Conservation (phyloP, 2,888 invertebrate species). For the Noctua janthina region DNA sequence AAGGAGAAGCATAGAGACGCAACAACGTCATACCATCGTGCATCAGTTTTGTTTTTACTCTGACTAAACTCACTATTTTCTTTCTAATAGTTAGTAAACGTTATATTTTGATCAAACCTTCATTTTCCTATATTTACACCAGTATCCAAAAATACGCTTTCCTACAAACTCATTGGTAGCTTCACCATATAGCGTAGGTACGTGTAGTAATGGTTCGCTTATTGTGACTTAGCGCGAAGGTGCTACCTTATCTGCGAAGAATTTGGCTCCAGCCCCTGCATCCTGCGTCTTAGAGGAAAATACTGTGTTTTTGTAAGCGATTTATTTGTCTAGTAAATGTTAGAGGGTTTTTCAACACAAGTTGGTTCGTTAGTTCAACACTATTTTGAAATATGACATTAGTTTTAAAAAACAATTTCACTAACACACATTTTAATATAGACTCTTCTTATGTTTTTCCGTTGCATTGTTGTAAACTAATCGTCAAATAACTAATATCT, state of each 20-base stretch:
- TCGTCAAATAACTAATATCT: background rate
- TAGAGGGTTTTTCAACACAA: background rate
- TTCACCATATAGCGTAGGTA: background rate
- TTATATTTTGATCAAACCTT: background rate
- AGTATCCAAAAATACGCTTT: background rate
- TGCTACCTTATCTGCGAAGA: slow-evolving; percentile 52
- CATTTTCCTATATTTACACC: background rate
- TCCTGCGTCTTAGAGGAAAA: slow-evolving; percentile 13
- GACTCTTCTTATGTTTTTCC: background rate
- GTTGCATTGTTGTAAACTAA: background rate
- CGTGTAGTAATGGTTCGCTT: slow-evolving; percentile 47
- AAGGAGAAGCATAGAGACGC: background rate
- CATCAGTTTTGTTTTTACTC: background rate
- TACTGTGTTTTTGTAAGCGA: slow-evolving; percentile 28
- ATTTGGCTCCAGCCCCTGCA: slow-evolving; percentile 53
- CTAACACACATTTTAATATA: background rate
- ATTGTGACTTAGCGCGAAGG: slow-evolving; percentile 57
- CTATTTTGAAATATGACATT: background rate
- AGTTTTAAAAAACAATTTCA: background rate
- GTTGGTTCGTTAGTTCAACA: background rate
- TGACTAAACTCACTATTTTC: background rate
- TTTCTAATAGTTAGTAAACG: background rate
- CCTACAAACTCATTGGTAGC: background rate
- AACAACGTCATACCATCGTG: background rate
- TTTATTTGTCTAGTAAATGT: slow-evolving; percentile 41